phyloP scores from a whole-genome alignment of 2,888 invertebrate genomes.

The Theodoxus fluviatilis region DNA sequence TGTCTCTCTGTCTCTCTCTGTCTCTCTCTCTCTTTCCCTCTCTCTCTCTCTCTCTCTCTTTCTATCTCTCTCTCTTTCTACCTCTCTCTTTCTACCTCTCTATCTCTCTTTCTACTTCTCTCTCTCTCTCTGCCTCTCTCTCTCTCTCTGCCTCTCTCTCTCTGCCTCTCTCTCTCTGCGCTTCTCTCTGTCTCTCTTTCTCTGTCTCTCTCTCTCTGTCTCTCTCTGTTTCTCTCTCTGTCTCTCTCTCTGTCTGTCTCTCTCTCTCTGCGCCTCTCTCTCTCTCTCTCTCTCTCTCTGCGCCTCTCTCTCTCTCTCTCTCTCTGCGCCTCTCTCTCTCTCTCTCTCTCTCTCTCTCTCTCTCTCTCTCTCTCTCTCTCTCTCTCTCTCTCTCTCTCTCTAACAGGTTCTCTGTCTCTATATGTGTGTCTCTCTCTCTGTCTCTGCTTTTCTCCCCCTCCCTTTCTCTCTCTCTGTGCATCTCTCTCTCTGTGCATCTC shows the following conservation, averaged over 20 bases:
- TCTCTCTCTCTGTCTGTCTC: constrained; percentile 15
- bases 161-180: background rate
- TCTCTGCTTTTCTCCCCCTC: background rate
- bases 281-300: background rate
- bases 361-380: constrained; percentile 11
- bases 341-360: background rate
- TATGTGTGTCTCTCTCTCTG: background rate
- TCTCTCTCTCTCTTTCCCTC: constrained; percentile 12
- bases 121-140: background rate
- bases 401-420: background rate
- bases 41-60: constrained; percentile 5
- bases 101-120: background rate
- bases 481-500: too few species aligned
- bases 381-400: background rate
- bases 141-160: background rate
- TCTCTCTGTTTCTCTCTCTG: constrained; percentile 9
- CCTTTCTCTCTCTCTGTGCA: background rate
- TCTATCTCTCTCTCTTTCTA: background rate
- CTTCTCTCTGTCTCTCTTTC: constrained; percentile 19
- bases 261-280: constrained; percentile 15
- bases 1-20: constrained; percentile 5
- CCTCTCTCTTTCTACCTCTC: background rate
- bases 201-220: constrained; percentile 15
- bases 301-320: background rate
- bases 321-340: background rate